Conservation (phyloP, 2,888 invertebrate species). For the Tenthredo mesomela region DNA sequence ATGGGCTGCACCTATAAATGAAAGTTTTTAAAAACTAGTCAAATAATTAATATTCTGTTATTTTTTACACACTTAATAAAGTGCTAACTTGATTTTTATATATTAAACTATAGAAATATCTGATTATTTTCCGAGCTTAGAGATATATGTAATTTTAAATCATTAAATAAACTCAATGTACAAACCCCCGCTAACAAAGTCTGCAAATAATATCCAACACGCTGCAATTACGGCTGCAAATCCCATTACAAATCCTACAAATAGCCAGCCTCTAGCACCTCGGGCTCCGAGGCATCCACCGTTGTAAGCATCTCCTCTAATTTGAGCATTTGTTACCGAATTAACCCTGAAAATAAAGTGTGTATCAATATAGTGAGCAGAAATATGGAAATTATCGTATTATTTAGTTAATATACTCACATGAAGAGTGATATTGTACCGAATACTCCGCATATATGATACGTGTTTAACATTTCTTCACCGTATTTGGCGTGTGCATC, state of each 20-base stretch:
- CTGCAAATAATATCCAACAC: constrained; percentile 96
- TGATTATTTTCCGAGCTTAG: constrained; percentile 30
- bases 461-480: constrained; percentile 86
- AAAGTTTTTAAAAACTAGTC: constrained; percentile 38
- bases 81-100: neutral
- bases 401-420: constrained; percentile 78
- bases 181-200: constrained; percentile 86
- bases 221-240: constrained; percentile 98
- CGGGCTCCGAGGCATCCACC: constrained; percentile 92
- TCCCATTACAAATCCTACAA: constrained; percentile 97
- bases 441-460: constrained; percentile 96
- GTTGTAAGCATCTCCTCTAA: constrained; percentile 90
- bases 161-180: constrained; percentile 19
- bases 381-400: neutral
- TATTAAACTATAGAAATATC: constrained; percentile 31
- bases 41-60: constrained; percentile 16
- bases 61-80: constrained; percentile 24
- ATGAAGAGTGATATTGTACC: constrained; percentile 97
- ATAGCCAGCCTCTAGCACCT: constrained; percentile 95
- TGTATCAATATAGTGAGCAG: neutral
- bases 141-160: neutral
- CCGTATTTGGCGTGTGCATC: constrained; percentile 93
- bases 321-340: constrained; percentile 96
- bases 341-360: constrained; percentile 85
- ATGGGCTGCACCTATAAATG: constrained; percentile 70